These are phyloP conservation scores for Leptinotarsa texana DNA, from an alignment of 1,140 invertebrate genomes.

Conservation along the genomic window DNA sequence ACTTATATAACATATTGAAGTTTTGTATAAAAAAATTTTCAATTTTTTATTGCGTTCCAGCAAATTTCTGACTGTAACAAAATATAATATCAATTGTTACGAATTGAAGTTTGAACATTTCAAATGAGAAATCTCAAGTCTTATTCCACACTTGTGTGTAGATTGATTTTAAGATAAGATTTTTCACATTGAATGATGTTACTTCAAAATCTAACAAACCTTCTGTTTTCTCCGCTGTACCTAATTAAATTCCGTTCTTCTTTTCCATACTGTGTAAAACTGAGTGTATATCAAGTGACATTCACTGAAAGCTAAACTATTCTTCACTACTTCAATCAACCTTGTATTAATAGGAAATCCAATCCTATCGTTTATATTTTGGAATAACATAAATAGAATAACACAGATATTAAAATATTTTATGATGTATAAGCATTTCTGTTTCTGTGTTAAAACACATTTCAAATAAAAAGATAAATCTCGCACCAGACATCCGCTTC, in stretches of 20 bases:
- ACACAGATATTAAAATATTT: constrained; percentile 32
- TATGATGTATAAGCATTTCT: constrained; percentile 28
- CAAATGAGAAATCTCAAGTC: too few relatives aligned
- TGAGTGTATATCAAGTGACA: background rate
- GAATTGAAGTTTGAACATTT: too few relatives aligned
- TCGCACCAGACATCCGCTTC: constrained; percentile 27
- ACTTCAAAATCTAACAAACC: background rate
- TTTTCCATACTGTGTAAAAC: background rate
- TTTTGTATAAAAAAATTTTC: too few relatives aligned
- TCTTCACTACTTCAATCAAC: background rate
- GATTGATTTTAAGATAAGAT: background rate
- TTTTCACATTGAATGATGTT: background rate
- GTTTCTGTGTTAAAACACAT: constrained; percentile 29
- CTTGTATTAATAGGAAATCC: background rate
- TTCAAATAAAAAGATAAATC: constrained; percentile 30
- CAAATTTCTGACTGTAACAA: too few relatives aligned
- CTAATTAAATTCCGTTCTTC: background rate
- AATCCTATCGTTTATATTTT: constrained; percentile 19
- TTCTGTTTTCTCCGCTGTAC: background rate
- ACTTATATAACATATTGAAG: too few relatives aligned
- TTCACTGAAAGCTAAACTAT: too few relatives aligned
- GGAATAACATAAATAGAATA: constrained; percentile 28
- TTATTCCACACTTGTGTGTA: too few relatives aligned
- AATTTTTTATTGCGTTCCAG: too few relatives aligned
- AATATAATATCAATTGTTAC: too few relatives aligned